Evolutionary conservation across 2,797 vertebrate species (phyloP), one percentile per base, ranked within the genome.

Genomic region (Triplophysa bombifrons): DNA sequence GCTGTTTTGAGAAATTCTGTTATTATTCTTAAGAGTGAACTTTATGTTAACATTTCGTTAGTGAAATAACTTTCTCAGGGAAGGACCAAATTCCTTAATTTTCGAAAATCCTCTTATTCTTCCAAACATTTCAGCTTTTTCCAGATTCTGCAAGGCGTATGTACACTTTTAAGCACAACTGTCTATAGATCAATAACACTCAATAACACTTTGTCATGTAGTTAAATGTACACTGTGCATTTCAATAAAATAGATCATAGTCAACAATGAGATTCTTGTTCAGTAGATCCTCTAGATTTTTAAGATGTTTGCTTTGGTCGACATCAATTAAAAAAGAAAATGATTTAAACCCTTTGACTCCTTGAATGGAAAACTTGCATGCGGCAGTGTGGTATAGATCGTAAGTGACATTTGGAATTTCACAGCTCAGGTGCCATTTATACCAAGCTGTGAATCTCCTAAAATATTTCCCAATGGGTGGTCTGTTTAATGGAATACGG

Each of bases 381-480:
- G 7, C 48, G 55, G 12, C 1, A 14, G 16, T 1, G 17, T 48
- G 73, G 34, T 53, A 56, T 72, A 66, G 27, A 48, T 41, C 76
- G 67, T 70, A 69, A 63, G 58, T 80, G 55, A 13, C 65, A 25
- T 71, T 74, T 30, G 73, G 76, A 83, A 83, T 85, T 64, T 85
- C 73, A 50, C 73, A 74, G 76, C 60, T 80, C 78, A 74, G 80
- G 58, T 79, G 70, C 38, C 71, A 64, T 83, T 61, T 44, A 75
- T 41, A 81, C 76, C 70, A 12, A 70, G n/a, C 75, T 66, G 75
- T 71, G 55, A 78, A 76, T 69, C 81, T 68, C 13, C 55, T 72
- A 78, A 78, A 80, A 75, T 76, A 80, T 82, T 82, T 25, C 61
- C 70, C 65, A 76, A 63, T 74, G 80, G 68, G 82, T 83, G 82